These are phyloP conservation scores for Eupithecia abbreviata DNA, from an alignment of 2,888 invertebrate genomes.

Conservation along the genomic window DNA sequence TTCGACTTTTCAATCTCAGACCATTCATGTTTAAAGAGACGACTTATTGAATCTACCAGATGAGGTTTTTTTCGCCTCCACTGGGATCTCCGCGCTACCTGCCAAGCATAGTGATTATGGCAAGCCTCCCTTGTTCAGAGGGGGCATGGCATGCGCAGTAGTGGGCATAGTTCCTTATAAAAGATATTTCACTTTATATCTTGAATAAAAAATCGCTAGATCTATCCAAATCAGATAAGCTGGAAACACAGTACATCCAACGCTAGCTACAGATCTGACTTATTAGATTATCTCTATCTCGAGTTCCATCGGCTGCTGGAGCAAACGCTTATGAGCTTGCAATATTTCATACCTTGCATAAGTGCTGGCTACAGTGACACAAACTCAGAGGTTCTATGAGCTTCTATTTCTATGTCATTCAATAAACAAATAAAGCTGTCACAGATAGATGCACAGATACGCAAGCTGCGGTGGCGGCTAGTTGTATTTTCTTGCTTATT, in stretches of 20 bases:
- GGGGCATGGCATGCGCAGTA: no score
- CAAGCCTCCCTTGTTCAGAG: no score
- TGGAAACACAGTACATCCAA: slow-evolving; percentile 58
- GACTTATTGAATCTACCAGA: not conserved
- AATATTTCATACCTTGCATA: slow-evolving; percentile 68
- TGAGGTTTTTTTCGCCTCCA: not conserved
- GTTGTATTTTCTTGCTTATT: not conserved
- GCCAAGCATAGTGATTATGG: no score
- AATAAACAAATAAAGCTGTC: not conserved
- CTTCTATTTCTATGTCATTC: no score
- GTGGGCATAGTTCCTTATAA: no score
- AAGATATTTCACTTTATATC: not conserved
- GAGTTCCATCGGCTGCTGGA: slow-evolving; percentile 70
- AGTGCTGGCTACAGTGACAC: slow-evolving; percentile 20
- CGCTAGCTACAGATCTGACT: slow-evolving; percentile 80
- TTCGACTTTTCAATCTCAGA: no score
- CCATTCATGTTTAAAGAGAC: no score
- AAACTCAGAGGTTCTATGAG: slow-evolving; percentile 13
- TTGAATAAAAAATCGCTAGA: slow-evolving; percentile 6
- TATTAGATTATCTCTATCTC: slow-evolving; percentile 82
- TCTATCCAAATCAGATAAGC: slow-evolving; percentile 17
- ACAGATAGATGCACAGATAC: not conserved
- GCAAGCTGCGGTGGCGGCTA: not conserved
- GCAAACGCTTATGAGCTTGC: slow-evolving; percentile 72
- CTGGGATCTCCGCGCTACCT: no score